Conservation (phyloP, 53 echinoderm and acorn worm species). For the Holothuria scabra region DNA sequence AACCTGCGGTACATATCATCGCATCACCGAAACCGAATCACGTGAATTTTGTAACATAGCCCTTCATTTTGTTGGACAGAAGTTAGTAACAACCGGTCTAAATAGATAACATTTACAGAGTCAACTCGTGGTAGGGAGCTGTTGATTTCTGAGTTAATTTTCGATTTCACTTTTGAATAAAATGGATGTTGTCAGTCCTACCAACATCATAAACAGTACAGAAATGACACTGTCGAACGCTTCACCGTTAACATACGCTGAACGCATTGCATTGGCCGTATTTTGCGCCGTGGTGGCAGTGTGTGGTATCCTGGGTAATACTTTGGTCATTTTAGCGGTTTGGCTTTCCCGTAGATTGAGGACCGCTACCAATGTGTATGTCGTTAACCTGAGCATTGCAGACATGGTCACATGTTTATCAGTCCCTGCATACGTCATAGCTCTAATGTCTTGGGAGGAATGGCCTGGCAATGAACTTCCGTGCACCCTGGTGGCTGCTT, state of each 20-base stretch:
- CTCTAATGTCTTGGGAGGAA: constrained; percentile 59
- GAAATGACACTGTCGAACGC: background rate
- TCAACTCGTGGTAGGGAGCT: no score
- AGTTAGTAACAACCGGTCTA: no score
- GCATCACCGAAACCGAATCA: no score
- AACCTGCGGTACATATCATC: no score
- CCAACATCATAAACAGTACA: no score
- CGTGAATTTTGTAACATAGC: no score
- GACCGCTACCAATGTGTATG: constrained; percentile 97
- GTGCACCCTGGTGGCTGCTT: constrained; percentile 72
- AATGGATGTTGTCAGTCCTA: no score
- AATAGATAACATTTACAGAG: no score
- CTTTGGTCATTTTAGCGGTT: constrained; percentile 82
- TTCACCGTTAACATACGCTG: constrained; percentile 63
- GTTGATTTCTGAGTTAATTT: no score
- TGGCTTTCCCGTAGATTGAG: constrained; percentile 79
- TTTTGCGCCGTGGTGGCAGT: constrained; percentile 71
- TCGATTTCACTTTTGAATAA: no score
- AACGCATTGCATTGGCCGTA: constrained; percentile 75
- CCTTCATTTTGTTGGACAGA: no score
- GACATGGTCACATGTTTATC: constrained; percentile 82
- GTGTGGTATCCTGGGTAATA: constrained; percentile 78
- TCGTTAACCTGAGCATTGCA: constrained; percentile 85
- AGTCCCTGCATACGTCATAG: constrained; percentile 82
- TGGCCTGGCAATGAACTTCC: constrained; percentile 78